phyloP scores from a whole-genome alignment of 1,140 invertebrate genomes.

The Marisa cornuarietis region DNA sequence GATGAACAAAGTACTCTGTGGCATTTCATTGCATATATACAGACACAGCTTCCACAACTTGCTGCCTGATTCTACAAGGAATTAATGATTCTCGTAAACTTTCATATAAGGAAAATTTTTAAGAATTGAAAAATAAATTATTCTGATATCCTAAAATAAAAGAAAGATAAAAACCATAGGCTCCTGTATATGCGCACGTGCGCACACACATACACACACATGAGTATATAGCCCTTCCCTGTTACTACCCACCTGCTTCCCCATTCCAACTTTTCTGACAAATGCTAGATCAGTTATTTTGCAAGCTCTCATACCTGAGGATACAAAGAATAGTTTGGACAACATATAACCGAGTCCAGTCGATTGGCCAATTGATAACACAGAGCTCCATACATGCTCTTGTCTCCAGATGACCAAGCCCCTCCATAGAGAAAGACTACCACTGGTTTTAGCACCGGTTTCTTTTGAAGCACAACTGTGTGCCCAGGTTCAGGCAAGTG shows the following conservation, averaged over 20 bases:
- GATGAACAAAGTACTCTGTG: no score
- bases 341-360: constrained; percentile 54
- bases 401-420: constrained; percentile 60
- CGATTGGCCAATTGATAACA: constrained; percentile 55
- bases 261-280: no score
- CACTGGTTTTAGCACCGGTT: constrained; percentile 42
- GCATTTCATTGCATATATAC: no score
- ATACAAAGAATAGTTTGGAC: constrained; percentile 62
- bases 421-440: constrained; percentile 63
- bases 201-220: not conserved
- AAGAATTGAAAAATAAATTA: no score
- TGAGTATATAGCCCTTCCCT: not conserved
- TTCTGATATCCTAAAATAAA: no score
- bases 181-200: not conserved
- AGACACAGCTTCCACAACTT: no score
- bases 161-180: no score
- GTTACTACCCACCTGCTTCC: no score
- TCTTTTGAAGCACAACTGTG: not conserved
- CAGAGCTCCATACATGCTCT: constrained; percentile 60
- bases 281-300: not conserved
- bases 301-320: constrained; percentile 50
- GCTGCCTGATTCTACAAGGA: no score
- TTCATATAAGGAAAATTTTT: no score
- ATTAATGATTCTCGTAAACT: no score
- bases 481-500: constrained; percentile 41